These are phyloP conservation scores for Acanthis flammea DNA, from an alignment of 2,797 vertebrate species.

Conservation along the genomic window DNA sequence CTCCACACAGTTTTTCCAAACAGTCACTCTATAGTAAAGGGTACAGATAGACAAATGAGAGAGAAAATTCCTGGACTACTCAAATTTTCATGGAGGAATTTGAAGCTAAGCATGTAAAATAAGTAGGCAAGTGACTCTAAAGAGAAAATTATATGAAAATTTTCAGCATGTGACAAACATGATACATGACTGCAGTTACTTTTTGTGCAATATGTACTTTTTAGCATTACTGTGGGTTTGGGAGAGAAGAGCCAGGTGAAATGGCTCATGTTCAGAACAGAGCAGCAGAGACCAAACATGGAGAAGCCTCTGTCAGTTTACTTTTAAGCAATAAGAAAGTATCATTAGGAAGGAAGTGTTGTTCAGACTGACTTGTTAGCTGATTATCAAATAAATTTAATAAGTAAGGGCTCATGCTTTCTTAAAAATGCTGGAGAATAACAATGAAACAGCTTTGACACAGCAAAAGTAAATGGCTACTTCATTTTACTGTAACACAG, in stretches of 20 bases:
- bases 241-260: not conserved
- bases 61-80: not conserved
- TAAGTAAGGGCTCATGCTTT: not conserved
- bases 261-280: not conserved
- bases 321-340: not conserved
- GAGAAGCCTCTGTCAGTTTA: not conserved
- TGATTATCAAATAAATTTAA: not conserved
- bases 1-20: not conserved
- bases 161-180: not conserved
- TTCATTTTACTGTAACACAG: not conserved
- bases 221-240: not conserved
- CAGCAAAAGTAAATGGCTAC: not conserved
- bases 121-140: not conserved
- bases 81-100: not conserved
- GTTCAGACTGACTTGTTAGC: not conserved
- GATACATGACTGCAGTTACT: not conserved
- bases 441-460: not conserved
- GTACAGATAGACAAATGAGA: not conserved
- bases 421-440: not conserved
- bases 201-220: not conserved
- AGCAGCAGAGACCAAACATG: not conserved
- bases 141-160: not conserved
- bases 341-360: not conserved
- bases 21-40: not conserved
- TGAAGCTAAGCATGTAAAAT: not conserved